Evolutionary conservation across 2,797 vertebrate species (phyloP).

Genomic region (Artibeus jamaicensis): DNA sequence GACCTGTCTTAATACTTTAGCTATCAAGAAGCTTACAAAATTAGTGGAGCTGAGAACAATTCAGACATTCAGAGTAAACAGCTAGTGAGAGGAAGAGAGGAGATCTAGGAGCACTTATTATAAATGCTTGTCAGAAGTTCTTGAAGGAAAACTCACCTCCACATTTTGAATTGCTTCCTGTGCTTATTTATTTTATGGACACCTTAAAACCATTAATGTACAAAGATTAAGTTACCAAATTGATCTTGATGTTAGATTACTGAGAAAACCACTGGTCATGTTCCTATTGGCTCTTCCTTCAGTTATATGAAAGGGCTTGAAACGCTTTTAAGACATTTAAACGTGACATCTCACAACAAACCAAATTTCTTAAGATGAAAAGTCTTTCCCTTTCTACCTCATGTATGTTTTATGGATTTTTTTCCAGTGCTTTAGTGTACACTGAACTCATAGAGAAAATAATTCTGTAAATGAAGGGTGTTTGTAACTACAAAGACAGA

Average conservation of each 20-base stretch:
- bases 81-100: neutral
- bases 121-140: neutral
- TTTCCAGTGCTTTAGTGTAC: neutral
- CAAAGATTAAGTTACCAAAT: slow-evolving; percentile 5
- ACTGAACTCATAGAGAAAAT: neutral
- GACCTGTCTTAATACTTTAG: neutral
- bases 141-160: neutral
- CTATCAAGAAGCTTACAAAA: neutral
- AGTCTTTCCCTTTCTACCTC: neutral
- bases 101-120: neutral
- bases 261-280: neutral
- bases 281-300: neutral
- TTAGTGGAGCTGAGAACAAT: neutral
- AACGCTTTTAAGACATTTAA: neutral
- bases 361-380: neutral
- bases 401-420: neutral
- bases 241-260: neutral
- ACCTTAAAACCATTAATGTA: neutral
- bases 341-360: neutral
- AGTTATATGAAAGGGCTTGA: neutral
- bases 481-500: neutral
- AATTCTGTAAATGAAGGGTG: neutral
- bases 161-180: neutral
- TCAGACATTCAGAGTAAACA: neutral
- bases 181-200: neutral